Evolutionary conservation across 2,113 vertebrate species (phyloP).

Genomic region (Calyptomena viridis): DNA sequence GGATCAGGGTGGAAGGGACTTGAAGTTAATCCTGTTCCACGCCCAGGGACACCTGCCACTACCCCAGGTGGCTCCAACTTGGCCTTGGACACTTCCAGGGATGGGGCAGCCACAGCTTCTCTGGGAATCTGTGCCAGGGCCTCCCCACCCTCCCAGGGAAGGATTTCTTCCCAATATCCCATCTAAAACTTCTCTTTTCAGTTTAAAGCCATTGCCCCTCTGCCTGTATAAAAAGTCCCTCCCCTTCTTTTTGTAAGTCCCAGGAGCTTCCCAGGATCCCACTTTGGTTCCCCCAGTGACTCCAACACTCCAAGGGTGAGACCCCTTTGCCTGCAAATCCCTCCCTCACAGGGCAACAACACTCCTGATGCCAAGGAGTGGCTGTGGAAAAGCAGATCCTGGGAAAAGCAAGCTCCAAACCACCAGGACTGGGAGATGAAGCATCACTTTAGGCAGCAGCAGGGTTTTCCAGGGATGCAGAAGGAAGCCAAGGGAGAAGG

Average conservation of each 20-base stretch:
- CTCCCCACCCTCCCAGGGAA: neutral
- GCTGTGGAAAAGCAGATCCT: neutral
- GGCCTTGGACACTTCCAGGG: neutral
- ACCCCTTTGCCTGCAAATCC: neutral
- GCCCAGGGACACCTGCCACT: neutral
- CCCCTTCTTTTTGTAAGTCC: neutral
- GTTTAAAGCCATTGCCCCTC: neutral
- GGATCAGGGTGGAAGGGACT: neutral
- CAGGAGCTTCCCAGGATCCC: neutral
- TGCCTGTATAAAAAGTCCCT: neutral
- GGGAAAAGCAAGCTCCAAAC: neutral
- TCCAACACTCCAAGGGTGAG: no score
- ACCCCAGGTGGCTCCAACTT: neutral
- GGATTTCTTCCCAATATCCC: neutral
- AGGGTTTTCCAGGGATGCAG: neutral
- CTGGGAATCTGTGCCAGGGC: neutral
- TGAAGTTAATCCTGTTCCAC: neutral
- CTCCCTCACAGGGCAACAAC: neutral
- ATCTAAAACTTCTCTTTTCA: neutral
- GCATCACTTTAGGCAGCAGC: neutral
- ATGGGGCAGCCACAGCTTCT: neutral
- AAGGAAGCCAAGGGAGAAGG: neutral
- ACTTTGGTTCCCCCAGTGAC: no score
- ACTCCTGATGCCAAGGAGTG: accelerated
- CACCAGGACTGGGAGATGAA: neutral